Percentiles rank a stretch among this genome's conserved stretches.
These are phyloP conservation scores for Chrosomus eos DNA, from an alignment of 2,797 vertebrate genomes.

Conservation along the genomic window DNA sequence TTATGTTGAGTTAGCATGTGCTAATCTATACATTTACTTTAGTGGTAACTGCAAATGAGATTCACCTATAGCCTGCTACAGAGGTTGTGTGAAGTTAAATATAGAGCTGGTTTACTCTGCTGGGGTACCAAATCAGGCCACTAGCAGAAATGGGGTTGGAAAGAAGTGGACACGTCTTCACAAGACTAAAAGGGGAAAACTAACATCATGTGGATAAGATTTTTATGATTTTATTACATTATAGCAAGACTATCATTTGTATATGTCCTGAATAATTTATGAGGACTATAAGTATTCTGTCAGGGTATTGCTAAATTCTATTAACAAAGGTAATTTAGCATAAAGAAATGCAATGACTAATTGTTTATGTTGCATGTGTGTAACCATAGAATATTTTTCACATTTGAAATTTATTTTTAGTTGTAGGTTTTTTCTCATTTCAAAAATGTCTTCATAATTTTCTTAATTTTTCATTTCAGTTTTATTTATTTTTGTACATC, in stretches of 20 bases:
- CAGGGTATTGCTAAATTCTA: slow-evolving; percentile 12
- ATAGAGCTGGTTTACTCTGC: slow-evolving; percentile 45
- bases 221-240: slow-evolving; percentile 5
- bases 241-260: not conserved
- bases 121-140: slow-evolving; percentile 49
- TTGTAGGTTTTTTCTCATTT: no score
- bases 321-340: slow-evolving; percentile 36
- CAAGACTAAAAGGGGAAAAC: slow-evolving; percentile 5
- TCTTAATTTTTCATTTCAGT: not conserved
- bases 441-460: no score
- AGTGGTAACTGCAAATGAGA: slow-evolving; percentile 7
- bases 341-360: not conserved
- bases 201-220: not conserved
- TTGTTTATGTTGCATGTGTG: slow-evolving; percentile 7
- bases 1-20: slow-evolving; percentile 31
- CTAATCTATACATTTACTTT: slow-evolving; percentile 38
- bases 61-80: slow-evolving; percentile 16
- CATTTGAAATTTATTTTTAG: not conserved
- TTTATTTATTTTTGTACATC: not conserved
- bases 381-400: not conserved
- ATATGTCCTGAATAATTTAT: not conserved
- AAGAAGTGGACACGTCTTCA: not conserved
- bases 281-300: not conserved
- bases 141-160: slow-evolving; percentile 29
- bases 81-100: slow-evolving; percentile 44